Evolutionary conservation across 2,888 invertebrate species (phyloP).

Genomic region (Cantharis flavilabris): DNA sequence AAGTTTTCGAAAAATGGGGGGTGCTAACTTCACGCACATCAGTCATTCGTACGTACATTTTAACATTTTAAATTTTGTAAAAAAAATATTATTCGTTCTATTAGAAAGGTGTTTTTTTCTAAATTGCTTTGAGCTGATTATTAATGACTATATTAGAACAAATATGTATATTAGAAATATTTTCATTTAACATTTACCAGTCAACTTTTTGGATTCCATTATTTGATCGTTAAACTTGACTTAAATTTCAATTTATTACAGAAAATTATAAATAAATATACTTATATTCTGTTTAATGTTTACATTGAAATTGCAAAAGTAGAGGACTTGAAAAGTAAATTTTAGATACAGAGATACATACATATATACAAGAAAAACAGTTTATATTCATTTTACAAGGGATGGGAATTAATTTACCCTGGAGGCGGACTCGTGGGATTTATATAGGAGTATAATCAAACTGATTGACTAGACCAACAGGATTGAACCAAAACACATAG

Average conservation of each 20-base stretch:
- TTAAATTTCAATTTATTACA: not conserved
- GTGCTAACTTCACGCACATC: too few relatives aligned
- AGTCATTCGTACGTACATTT: not conserved
- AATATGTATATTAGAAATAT: not conserved
- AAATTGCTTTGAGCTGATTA: not conserved
- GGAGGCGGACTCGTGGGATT: too few relatives aligned
- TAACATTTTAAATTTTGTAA: not conserved
- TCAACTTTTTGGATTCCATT: not conserved
- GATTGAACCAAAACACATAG: too few relatives aligned
- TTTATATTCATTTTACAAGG: too few relatives aligned
- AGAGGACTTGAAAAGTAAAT: not conserved
- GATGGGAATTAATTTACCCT: too few relatives aligned
- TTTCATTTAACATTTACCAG: not conserved
- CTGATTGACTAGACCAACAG: too few relatives aligned
- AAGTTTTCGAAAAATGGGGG: too few relatives aligned
- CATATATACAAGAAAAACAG: too few relatives aligned
- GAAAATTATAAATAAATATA: not conserved
- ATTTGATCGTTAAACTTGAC: not conserved
- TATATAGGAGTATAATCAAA: too few relatives aligned
- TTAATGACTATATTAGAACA: not conserved
- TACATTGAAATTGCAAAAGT: not conserved
- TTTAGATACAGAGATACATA: too few relatives aligned
- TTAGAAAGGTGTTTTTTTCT: not conserved
- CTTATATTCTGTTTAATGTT: not conserved
- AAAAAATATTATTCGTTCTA: not conserved